Conservation (phyloP, 2,113 vertebrate genomes). For the Leptobrachium leishanense region DNA sequence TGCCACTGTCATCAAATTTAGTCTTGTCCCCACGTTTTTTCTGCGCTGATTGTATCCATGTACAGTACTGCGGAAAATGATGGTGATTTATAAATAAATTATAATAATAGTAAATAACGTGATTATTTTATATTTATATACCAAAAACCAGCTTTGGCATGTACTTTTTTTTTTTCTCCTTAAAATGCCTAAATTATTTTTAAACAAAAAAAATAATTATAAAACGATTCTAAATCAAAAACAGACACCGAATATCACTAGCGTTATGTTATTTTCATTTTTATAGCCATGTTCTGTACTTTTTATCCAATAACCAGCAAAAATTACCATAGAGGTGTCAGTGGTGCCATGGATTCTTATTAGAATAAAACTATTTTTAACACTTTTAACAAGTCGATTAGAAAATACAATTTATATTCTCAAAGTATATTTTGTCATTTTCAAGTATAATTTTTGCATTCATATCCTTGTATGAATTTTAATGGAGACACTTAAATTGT, state of each 20-base stretch:
- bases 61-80: too few species aligned
- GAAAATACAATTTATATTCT: constrained; percentile 92
- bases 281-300: constrained; percentile 66
- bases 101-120: too few species aligned
- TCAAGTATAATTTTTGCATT: constrained; percentile 97
- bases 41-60: too few species aligned
- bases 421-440: constrained; percentile 98
- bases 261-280: constrained; percentile 1
- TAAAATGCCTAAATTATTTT: too few species aligned
- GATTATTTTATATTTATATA: not conserved
- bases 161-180: too few species aligned
- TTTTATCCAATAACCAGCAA: constrained; percentile 71
- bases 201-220: too few species aligned
- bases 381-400: constrained; percentile 82
- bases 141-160: too few species aligned
- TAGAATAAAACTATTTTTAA: constrained; percentile 83
- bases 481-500: constrained; percentile 99
- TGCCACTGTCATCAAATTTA: too few species aligned
- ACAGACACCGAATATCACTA: too few species aligned
- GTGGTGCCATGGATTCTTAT: constrained; percentile 76
- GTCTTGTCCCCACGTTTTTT: too few species aligned
- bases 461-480: constrained; percentile 99
- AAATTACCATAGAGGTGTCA: constrained; percentile 75
- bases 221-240: too few species aligned
- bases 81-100: too few species aligned